These are phyloP conservation scores for Acrobeloides nanus DNA, from an alignment of 2,888 invertebrate genomes.

Conservation along the genomic window DNA sequence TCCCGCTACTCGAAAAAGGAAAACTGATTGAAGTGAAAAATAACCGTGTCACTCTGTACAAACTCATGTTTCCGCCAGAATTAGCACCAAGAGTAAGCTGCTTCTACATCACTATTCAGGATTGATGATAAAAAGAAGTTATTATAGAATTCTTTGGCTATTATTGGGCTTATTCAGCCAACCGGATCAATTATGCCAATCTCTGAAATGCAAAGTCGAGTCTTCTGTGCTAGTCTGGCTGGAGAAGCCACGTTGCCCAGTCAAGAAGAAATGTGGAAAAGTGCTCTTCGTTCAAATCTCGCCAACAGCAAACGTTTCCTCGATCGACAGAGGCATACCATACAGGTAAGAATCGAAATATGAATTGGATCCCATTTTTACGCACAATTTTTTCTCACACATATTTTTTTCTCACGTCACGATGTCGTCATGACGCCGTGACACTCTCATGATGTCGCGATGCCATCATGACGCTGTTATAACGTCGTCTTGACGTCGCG, in stretches of 20 bases:
- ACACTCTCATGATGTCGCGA: too few relatives aligned
- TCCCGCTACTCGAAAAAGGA: slow-evolving; percentile 50
- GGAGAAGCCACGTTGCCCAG: slow-evolving; percentile 9
- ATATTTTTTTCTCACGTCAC: too few relatives aligned
- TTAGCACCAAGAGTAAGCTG: slow-evolving; percentile 17
- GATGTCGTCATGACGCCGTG: too few relatives aligned
- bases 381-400: too few relatives aligned
- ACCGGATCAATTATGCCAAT: slow-evolving; percentile 57
- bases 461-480: too few relatives aligned
- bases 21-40: slow-evolving; percentile 27
- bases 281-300: slow-evolving; percentile 43
- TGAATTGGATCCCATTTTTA: too few relatives aligned
- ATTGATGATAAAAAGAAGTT: slow-evolving; percentile 16
- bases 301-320: slow-evolving; percentile 32
- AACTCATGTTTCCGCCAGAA: slow-evolving; percentile 55
- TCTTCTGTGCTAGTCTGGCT: slow-evolving; percentile 48
- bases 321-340: slow-evolving; percentile 52
- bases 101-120: background rate
- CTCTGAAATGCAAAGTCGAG: slow-evolving; percentile 57
- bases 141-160: slow-evolving; percentile 56
- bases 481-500: too few relatives aligned
- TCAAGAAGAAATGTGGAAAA: slow-evolving; percentile 49
- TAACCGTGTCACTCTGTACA: slow-evolving; percentile 51
- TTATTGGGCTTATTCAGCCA: slow-evolving; percentile 57
- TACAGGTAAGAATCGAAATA: slow-evolving; percentile 51